Evolutionary conservation across 1,140 invertebrate genomes (phyloP).

Genomic region (Rhopalosiphum padi): DNA sequence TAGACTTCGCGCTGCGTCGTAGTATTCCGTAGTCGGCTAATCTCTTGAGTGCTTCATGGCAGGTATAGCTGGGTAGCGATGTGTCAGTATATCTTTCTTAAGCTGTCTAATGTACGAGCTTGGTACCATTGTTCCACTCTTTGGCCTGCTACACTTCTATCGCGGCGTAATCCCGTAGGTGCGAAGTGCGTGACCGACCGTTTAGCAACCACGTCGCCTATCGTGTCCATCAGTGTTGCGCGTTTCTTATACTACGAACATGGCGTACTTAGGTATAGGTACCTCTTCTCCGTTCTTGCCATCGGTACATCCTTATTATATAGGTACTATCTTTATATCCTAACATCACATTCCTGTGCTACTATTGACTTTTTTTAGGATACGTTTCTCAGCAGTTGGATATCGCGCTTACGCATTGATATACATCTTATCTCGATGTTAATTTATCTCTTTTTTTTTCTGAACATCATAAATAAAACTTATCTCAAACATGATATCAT

Average conservation of each 20-base stretch:
- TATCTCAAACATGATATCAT: neutral
- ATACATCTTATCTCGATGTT: neutral
- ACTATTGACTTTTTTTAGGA: neutral
- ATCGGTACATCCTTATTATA: neutral
- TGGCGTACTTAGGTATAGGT: neutral
- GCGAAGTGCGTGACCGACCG: conserved; percentile 6
- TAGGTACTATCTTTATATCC: neutral
- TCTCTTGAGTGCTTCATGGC: neutral
- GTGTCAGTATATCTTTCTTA: conserved; percentile 11
- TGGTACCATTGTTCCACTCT: neutral
- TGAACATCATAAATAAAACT: neutral
- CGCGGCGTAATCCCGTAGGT: neutral
- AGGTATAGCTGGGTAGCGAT: neutral
- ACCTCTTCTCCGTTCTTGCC: neutral
- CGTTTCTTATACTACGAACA: neutral
- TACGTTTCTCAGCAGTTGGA: neutral
- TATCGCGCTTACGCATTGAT: neutral
- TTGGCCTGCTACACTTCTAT: neutral
- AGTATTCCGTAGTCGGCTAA: neutral
- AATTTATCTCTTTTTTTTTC: neutral
- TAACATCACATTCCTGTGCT: neutral
- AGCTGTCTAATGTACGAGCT: conserved; percentile 1
- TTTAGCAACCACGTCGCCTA: neutral
- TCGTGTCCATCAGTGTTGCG: neutral
- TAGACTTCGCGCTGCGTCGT: neutral